Base-by-base conservation (phyloP, 2,888 invertebrate species). In the Ditylenchus weischeri region DNA sequence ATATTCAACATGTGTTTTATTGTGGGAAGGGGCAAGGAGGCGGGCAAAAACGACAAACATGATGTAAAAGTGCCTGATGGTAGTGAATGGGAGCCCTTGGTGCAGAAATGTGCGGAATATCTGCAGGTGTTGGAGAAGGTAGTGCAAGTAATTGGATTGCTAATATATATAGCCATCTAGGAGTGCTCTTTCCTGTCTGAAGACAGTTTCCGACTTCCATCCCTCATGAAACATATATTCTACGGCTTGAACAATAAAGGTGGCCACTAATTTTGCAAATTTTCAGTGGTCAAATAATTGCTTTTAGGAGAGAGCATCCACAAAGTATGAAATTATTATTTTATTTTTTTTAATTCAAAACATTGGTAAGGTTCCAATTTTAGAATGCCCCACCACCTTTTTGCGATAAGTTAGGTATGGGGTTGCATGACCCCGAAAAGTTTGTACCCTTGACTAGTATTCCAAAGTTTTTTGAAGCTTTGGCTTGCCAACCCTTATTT, bases 1-100 rank as follows among this genome's bases (percentile, higher is more conserved):
- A 73, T 71, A 36, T 83, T 81, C 71, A 80, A 83, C 66, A 69
- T 82, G 72, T 78, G 80, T 57, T 83, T 83, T 65, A 77, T 83
- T 21, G 77, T 83, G 13, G 72, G 75, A 23, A 77, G 69, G 21
- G 72, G 66, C 36, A 64, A 62, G 18, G 43, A 62, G 1, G 43
- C 15, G 11, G 43, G 43, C 8, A 43, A 43, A 43, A 43, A 3
- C 1, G 8, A 3, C 3, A 10, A 43, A 43, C 11, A 15, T 8
- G 15, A 43, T 43, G 13, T 15, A 43, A 43, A 43, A 43, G 43
- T 43, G 43, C 43, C 43, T 43, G 65, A 60, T 23, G 82, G 83
- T 47, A 73, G 72, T 59, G 75, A 81, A 68, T 83, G 81, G 68
- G 82, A 83, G 64, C 81, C 82, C 21, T 64, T 83, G 43, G 80